Base-by-base conservation (phyloP, 2,797 vertebrate genomes). In the Semotilus atromaculatus region DNA sequence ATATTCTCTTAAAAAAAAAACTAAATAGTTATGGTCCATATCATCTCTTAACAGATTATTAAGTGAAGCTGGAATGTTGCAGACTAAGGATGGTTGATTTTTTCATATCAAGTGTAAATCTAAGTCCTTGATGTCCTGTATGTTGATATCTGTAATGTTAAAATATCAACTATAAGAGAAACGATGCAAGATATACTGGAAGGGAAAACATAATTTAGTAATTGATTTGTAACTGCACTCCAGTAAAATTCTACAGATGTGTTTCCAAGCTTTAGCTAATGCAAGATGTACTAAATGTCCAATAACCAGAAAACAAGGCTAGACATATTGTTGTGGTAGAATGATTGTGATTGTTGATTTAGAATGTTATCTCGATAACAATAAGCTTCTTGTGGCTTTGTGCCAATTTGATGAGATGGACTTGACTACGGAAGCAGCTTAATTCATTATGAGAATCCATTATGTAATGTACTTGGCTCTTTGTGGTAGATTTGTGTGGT, bases 381-480 rank as follows among this genome's bases (percentile, higher is more conserved):
- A 38, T 58, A 36, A 21, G n/a, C 73, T 86, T 16, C 66, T 21
- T 45, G 31, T 86, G 87, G 81, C 45, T 43, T 14, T 18, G 64
- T 68, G 71, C 40, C 62, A 38, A 26, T 72, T 66, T 67, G 72
- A 72, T 70, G 43, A 71, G 64, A 76, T 77, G 34, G 76, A 23
- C 55, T 45, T 29, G 11, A 34, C 75, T 80, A 83, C n/a, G 40
- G 31, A 87, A 88, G 62, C 64, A 81, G 82, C 55, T 81, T 73
- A 78, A 11, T 74, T 45, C 34, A 4, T 84, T 75, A 83, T 64
- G 36, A 76, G 16, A 76, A 71, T 53, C 34, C 38, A 11, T 88
- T 86, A 62, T 78, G 53, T 55, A 85, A 51, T 53, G 43, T 40
- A 29, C 38, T 16, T 76, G 36, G 34, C 23, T n/a, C 19, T 72